These are phyloP conservation scores for Otus scops DNA, from an alignment of 2,797 vertebrate genomes.

Conservation along the genomic window DNA sequence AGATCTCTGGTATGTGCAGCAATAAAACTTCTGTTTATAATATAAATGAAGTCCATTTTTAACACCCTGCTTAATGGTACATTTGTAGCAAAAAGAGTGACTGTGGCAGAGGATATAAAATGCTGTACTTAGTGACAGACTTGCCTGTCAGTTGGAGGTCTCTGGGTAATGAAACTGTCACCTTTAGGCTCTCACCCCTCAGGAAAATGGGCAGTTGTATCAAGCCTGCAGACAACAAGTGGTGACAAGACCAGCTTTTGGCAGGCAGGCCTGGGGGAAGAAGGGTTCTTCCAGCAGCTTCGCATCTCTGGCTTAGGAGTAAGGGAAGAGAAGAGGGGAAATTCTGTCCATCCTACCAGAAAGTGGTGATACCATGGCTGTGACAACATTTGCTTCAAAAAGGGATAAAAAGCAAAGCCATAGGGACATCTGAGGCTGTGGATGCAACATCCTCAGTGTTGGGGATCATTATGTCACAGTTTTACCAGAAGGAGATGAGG, in stretches of 20 bases:
- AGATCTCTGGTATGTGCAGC: background rate
- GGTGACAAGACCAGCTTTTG: background rate
- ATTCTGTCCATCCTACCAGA: background rate
- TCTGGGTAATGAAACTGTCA: background rate
- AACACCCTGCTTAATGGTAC: background rate
- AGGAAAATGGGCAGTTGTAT: background rate
- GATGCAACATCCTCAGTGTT: background rate
- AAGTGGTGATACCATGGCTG: background rate
- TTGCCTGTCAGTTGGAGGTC: background rate
- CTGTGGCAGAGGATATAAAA: background rate
- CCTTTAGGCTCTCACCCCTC: background rate
- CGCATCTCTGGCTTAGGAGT: background rate
- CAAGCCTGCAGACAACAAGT: background rate
- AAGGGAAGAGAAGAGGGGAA: background rate
- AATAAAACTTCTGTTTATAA: background rate
- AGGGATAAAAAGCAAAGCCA: background rate
- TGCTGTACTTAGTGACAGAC: background rate
- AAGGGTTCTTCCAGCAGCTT: background rate
- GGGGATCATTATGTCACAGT: background rate
- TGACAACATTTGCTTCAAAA: background rate
- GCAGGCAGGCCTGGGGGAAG: background rate
- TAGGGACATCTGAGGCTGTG: background rate
- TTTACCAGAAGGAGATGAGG: background rate
- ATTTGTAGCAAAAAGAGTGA: background rate
- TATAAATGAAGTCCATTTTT: background rate